Evolutionary conservation across 2,888 invertebrate species (phyloP), one percentile per base, ranked within the genome.

Genomic region (Dolomedes plantarius): DNA sequence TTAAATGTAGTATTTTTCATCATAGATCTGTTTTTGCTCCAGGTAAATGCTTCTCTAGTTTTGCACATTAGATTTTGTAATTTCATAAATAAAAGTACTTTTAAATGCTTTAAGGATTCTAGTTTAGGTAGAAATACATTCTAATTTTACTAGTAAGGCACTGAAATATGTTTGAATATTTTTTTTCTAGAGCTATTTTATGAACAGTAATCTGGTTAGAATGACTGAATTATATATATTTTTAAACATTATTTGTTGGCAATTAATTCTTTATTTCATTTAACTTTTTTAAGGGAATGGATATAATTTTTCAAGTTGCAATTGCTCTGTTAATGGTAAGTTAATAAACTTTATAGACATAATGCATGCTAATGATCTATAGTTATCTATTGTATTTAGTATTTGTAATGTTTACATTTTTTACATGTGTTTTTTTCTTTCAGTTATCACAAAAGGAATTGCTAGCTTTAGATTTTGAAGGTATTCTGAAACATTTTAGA

Each of bases 401-500:
- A 50, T 7, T 11, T 27, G 62, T 11, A 62, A 5, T 27, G 23
- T 62, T 7, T 36, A 13, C 11, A 5, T 5, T 50, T 50, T 9
- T 50, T 13, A 9, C 3, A 16, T n/a, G n/a, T 68, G 0, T 71
- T 50, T 75, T n/a, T n/a, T n/a, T n/a, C n/a, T n/a, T n/a, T 75
- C 90, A 94, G 94, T 92, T 94, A 88, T 96, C 97, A 87, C 95
- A 96, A 90, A 96, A 96, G 89, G 98, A 99, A 91, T 93, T 99
- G 39, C 92, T 99, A 77, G 95, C 95, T 88, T 93, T 98, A 88
- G 99, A 99, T 92, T 99, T 99, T 91, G 99, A 99, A 92, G 98
- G 98, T 28, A 96, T 98, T 81, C 93, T 99, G 89, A 99, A 99
- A 91, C 99, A 98, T 93, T 99, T 99, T 64, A 95, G 99, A 87